A percentile compares a stretch with the other conserved stretches of the same genome.
phyloP scores from a whole-genome alignment of 2,888 invertebrate species.

The Ichneumoninae sp. region DNA sequence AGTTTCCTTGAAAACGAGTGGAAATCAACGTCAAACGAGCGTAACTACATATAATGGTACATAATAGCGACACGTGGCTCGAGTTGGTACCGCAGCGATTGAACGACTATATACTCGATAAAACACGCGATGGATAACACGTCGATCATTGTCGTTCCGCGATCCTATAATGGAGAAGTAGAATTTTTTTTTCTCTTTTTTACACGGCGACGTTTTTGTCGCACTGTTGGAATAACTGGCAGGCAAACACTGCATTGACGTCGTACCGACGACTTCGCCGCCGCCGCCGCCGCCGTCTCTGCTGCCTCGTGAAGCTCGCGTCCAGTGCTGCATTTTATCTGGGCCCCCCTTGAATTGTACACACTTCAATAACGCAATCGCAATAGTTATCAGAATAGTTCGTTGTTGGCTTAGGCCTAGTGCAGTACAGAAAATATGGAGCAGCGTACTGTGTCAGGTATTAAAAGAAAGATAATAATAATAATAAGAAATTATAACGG shows the following conservation, averaged over 20 bases:
- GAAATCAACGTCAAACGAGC: slow-evolving; percentile 7
- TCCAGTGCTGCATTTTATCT: slow-evolving; percentile 66
- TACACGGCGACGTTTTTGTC: background rate
- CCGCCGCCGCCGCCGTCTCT: slow-evolving; percentile 20
- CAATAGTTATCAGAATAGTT: slow-evolving; percentile 72
- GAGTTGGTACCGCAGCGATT: background rate
- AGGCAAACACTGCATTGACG: background rate
- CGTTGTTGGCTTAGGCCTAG: slow-evolving; percentile 72
- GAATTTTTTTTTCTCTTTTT: slow-evolving; percentile 4
- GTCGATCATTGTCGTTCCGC: slow-evolving; percentile 1
- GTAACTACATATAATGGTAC: slow-evolving; percentile 22
- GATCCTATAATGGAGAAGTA: slow-evolving; percentile 10
- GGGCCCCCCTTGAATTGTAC: slow-evolving; percentile 65
- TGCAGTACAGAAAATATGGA: slow-evolving; percentile 71
- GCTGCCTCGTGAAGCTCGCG: slow-evolving; percentile 20
- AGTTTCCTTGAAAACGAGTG: slow-evolving; percentile 8
- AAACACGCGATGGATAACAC: background rate
- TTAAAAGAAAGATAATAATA: slow-evolving; percentile 22
- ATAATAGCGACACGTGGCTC: background rate
- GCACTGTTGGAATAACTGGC: slow-evolving; percentile 24
- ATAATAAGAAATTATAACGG: background rate
- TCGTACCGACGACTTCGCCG: slow-evolving; percentile 18
- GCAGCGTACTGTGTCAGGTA: slow-evolving; percentile 73
- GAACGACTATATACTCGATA: background rate
- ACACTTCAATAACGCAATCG: slow-evolving; percentile 69